Base-by-base conservation (phyloP, 2,888 invertebrate species). In the Temnothorax ravouxi region DNA sequence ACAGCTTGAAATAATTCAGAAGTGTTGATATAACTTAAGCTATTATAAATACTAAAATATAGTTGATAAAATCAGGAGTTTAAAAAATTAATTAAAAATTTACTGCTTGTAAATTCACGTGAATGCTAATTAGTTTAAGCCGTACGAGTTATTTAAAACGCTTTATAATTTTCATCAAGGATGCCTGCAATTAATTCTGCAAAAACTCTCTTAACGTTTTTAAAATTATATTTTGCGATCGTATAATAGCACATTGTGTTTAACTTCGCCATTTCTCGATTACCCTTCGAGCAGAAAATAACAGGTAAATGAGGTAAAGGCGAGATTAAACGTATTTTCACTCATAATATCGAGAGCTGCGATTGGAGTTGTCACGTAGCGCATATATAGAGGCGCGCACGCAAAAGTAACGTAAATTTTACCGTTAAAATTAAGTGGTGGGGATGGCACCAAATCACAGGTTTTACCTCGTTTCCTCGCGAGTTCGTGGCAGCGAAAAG, bases 381-480 rank as follows among this genome's bases (percentile, higher is more conserved):
- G 4, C n/a, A 13, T 15, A 18, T 11, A 18, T 11, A 29, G n/a
- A 54, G 11, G 8, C 21, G 44, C 15, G 47, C 79, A 59, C 59
- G 72, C 56, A 21, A 80, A 72, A 59, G 13, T 59, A 47, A 72
- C 79, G 38, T 71, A 47, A 80, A 80, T 80, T 72, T 25, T 54
- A 25, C 29, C n/a, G 67, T 29, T 47, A 59, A 74, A 84, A 84
- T 69, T 44, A 84, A 71, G 47, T 54, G 61, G n/a, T 41, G 62
- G 18, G 4, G 62, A 69, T 75, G 59, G 44, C 71, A n/a, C 18
- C 5, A 66, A 50, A 83, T 54, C 29, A 34, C 18, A 9, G 15
- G 13, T 13, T 54, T 59, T 25, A 62, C 41, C 47, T 61, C 29
- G 41, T 29, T n/a, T 29, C 38, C 21, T 50, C 3, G 76, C 69